phyloP scores from a whole-genome alignment of 2,888 invertebrate species.

The Graphium colonna region DNA sequence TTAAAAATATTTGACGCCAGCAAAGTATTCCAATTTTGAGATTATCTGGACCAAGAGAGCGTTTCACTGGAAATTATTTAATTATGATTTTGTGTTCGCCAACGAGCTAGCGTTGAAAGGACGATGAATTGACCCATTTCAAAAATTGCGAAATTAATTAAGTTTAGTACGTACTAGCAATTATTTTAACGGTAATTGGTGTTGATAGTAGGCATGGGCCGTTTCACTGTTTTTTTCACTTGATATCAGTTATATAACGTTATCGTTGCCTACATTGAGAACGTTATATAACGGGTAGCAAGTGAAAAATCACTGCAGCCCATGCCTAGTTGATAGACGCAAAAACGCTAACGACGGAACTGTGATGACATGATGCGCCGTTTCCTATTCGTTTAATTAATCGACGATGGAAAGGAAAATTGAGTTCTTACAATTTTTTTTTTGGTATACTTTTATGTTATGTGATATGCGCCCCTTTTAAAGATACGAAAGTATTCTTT shows the following conservation, averaged over 20 bases:
- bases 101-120: background rate
- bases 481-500: too few species aligned
- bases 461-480: too few species aligned
- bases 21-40: constrained; percentile 1
- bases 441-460: too few species aligned
- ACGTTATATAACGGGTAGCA: too few species aligned
- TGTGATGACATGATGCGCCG: background rate
- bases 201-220: too few species aligned
- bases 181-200: background rate
- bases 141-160: background rate
- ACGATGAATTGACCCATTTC: background rate
- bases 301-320: too few species aligned
- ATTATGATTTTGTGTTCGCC: background rate
- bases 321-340: too few species aligned
- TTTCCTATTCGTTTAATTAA: background rate
- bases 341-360: background rate
- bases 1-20: background rate
- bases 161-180: background rate
- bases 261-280: too few species aligned
- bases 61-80: background rate
- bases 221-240: too few species aligned
- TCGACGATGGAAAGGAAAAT: background rate
- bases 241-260: too few species aligned
- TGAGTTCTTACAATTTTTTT: background rate
- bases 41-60: background rate